These are phyloP conservation scores for Scaptomyza cyrtandrae DNA, from an alignment of 2,888 invertebrate species.

Conservation along the genomic window DNA sequence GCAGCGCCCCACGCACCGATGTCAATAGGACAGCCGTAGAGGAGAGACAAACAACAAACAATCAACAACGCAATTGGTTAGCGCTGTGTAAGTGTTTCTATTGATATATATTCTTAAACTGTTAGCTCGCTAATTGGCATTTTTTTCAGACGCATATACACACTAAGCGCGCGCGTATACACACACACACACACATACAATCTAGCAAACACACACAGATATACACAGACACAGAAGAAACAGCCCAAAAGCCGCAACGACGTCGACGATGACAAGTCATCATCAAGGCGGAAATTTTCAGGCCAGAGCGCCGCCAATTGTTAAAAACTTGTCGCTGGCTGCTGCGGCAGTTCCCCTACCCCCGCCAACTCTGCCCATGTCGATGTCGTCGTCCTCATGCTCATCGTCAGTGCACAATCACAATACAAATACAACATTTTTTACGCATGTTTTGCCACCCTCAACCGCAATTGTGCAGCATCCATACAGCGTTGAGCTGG, in stretches of 20 bases:
- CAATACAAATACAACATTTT: conserved; percentile 67
- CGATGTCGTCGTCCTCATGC: conserved; percentile 30
- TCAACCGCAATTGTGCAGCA: conserved; percentile 63
- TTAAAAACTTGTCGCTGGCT: conserved; percentile 79
- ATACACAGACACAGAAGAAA: conserved; percentile 40
- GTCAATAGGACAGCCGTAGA: conserved; percentile 57
- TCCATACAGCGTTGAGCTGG: conserved; percentile 68
- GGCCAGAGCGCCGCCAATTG: conserved; percentile 69
- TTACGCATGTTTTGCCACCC: conserved; percentile 71
- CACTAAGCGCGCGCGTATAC: conserved; percentile 56
- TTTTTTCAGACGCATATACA: conserved; percentile 57
- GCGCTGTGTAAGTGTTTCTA: conserved; percentile 36
- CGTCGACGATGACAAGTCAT: conserved; percentile 74
- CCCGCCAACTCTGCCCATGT: conserved; percentile 37
- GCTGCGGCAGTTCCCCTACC: conserved; percentile 77
- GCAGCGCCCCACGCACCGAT: conserved; percentile 69
- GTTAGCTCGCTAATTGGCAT: conserved; percentile 53
- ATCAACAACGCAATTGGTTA: conserved; percentile 44
- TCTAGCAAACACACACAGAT: conserved; percentile 13
- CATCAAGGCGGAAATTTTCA: conserved; percentile 74
- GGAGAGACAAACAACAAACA: conserved; percentile 39
- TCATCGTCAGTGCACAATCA: conserved; percentile 42
- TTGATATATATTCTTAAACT: conserved; percentile 42
- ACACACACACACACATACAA: conserved; percentile 19
- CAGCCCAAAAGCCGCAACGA: conserved; percentile 32